Conservation (phyloP, 2,113 vertebrate species). For the Muntiacus reevesi region DNA sequence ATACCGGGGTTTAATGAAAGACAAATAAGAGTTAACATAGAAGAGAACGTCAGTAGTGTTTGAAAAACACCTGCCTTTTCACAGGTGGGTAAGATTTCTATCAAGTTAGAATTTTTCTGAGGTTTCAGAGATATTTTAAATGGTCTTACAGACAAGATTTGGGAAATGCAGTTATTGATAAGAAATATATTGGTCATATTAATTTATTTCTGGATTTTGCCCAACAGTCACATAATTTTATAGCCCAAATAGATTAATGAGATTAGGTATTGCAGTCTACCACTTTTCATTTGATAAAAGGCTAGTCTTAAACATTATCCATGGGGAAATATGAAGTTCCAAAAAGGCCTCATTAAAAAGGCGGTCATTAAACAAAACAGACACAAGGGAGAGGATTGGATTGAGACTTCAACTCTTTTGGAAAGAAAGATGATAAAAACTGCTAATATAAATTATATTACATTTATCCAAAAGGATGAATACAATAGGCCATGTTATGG, state of each 20-base stretch:
- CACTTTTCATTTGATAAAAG: not conserved
- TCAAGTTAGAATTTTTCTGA: not conserved
- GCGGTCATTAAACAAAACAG: not conserved
- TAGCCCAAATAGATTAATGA: not conserved
- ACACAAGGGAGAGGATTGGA: not conserved
- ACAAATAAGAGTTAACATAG: not conserved
- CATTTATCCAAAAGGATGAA: too few relatives aligned
- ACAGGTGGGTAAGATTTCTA: not conserved
- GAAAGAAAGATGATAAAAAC: too few relatives aligned
- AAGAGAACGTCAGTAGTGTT: not conserved
- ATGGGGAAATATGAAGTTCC: not conserved
- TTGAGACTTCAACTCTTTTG: not conserved
- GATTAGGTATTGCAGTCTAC: not conserved
- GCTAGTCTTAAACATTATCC: not conserved
- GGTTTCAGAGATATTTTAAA: conserved; percentile 22
- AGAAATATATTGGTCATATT: not conserved
- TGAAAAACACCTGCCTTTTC: conserved; percentile 1
- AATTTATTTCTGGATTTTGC: not conserved
- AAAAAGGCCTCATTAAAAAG: conserved; percentile 20
- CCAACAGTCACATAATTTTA: not conserved
- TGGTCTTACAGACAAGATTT: not conserved
- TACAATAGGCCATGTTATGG: too few relatives aligned
- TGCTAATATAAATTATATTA: too few relatives aligned
- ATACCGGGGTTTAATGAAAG: not conserved
- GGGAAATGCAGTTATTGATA: not conserved